These are phyloP conservation scores for Callospermophilus lateralis DNA, from an alignment of 2,113 vertebrate genomes.

Conservation along the genomic window DNA sequence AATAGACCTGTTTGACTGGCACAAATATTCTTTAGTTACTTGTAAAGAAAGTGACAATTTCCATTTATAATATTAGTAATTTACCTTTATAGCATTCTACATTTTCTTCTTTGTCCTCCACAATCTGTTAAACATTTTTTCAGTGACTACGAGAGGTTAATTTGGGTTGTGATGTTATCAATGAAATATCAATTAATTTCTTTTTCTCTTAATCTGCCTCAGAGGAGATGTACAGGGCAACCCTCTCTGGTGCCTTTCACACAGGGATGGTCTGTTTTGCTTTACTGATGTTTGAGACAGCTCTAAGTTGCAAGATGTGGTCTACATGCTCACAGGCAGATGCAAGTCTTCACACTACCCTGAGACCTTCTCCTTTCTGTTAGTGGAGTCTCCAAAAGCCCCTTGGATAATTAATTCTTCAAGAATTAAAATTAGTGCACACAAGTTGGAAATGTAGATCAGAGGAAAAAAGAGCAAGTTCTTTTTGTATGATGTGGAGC, in stretches of 20 bases:
- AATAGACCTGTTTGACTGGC: background rate
- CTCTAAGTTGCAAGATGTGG: background rate
- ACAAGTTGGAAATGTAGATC: background rate
- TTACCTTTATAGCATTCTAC: background rate
- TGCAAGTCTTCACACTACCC: background rate
- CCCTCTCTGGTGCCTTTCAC: background rate
- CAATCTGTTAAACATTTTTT: background rate
- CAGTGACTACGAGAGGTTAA: background rate
- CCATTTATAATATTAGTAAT: background rate
- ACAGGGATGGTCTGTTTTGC: background rate
- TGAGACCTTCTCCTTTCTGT: background rate
- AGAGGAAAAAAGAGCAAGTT: background rate
- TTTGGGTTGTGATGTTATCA: background rate
- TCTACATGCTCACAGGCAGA: background rate
- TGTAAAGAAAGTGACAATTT: background rate
- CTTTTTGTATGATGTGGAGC: background rate
- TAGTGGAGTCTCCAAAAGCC: background rate
- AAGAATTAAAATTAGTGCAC: constrained; percentile 6
- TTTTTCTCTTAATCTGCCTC: background rate
- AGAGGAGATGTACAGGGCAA: background rate
- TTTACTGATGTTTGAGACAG: background rate
- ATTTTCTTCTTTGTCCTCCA: background rate
- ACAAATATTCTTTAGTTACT: constrained; percentile 25
- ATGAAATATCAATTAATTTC: constrained; percentile 12
- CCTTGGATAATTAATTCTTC: background rate